phyloP scores from a whole-genome alignment of 2,113 vertebrate species.

The Arenaria interpres region DNA sequence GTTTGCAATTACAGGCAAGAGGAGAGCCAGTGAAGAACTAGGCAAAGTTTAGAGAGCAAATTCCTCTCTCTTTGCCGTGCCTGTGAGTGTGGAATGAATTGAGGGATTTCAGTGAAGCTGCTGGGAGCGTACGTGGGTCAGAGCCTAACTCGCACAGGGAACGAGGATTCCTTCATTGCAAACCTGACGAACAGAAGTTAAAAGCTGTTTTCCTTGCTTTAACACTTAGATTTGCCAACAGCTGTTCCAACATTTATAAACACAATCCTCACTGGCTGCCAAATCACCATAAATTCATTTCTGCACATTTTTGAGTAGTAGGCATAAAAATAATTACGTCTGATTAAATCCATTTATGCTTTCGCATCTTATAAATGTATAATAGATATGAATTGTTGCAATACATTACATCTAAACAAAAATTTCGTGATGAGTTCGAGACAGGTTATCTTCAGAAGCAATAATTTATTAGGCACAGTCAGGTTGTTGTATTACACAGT shows the following conservation, averaged over 20 bases:
- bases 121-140: background rate
- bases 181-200: slow-evolving; percentile 6
- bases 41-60: background rate
- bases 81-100: background rate
- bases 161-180: slow-evolving; percentile 14
- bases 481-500: background rate
- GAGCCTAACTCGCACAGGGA: background rate
- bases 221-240: slow-evolving; percentile 71
- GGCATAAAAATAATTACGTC: slow-evolving; percentile 75
- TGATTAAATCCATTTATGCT: slow-evolving; percentile 76
- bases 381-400: slow-evolving; percentile 65
- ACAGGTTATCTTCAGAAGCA: slow-evolving; percentile 30
- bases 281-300: slow-evolving; percentile 79
- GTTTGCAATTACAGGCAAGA: background rate
- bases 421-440: slow-evolving; percentile 30
- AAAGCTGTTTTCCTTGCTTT: slow-evolving; percentile 71
- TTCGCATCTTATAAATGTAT: slow-evolving; percentile 70
- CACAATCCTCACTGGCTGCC: slow-evolving; percentile 70
- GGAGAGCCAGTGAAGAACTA: slow-evolving; percentile 8
- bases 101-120: background rate
- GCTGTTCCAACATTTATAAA: slow-evolving; percentile 78
- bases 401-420: slow-evolving; percentile 54
- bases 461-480: slow-evolving; percentile 13
- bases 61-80: background rate
- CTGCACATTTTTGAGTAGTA: slow-evolving; percentile 67